Conservation (phyloP, 1,140 invertebrate genomes). For the Lasioglossum baleicum region DNA sequence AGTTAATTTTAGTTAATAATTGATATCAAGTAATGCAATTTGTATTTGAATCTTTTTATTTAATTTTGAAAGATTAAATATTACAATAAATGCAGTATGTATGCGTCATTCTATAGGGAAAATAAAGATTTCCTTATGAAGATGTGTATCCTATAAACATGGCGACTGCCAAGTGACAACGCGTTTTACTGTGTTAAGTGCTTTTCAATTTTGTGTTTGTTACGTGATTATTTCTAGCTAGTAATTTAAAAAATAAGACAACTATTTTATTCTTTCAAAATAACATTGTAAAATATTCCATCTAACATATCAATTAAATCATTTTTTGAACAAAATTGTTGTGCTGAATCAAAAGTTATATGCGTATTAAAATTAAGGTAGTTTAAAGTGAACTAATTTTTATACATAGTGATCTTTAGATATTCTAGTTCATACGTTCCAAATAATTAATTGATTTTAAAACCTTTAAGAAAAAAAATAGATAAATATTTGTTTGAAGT, state of each 20-base stretch:
- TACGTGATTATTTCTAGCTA: constrained; percentile 60
- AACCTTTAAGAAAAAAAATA: too few species aligned
- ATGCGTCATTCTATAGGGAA: too few species aligned
- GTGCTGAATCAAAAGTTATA: constrained; percentile 37
- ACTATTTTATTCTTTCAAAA: not conserved
- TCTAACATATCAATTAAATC: not conserved
- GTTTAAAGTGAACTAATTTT: not conserved
- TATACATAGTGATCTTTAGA: not conserved
- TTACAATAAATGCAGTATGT: too few species aligned
- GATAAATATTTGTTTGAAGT: too few species aligned
- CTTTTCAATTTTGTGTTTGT: constrained; percentile 68
- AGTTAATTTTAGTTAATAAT: too few species aligned
- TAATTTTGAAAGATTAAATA: too few species aligned
- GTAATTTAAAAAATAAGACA: constrained; percentile 25
- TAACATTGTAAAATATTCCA: constrained; percentile 2
- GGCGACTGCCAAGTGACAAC: constrained; percentile 74
- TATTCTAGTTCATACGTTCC: not conserved
- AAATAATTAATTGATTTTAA: too few species aligned
- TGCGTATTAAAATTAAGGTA: constrained; percentile 5
- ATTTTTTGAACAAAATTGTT: not conserved
- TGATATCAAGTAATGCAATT: too few species aligned
- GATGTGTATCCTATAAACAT: constrained; percentile 67
- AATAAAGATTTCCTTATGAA: too few species aligned
- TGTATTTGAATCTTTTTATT: too few species aligned
- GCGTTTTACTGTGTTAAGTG: constrained; percentile 65